Conservation (phyloP, 2,888 invertebrate species). For the Tenthredo scrophulariae region DNA sequence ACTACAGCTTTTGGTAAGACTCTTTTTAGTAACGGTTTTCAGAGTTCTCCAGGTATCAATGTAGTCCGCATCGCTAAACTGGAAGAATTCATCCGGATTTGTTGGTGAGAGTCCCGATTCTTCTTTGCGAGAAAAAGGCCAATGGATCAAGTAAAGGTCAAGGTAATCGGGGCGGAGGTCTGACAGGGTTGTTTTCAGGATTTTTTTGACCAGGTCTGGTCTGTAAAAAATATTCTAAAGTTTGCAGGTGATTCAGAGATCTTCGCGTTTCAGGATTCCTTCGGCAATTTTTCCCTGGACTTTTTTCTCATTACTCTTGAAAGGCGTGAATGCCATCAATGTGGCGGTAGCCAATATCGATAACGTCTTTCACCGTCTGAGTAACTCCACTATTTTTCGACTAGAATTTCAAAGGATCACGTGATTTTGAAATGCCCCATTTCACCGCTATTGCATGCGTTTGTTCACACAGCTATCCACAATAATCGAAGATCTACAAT, state of each 20-base stretch:
- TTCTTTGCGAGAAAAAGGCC: conserved; percentile 89
- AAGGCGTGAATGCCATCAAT: too few relatives aligned
- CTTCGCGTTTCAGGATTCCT: too few relatives aligned
- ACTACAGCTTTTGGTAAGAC: conserved; percentile 80
- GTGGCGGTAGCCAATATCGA: too few relatives aligned
- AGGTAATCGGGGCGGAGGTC: conserved; percentile 89
- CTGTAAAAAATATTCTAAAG: conserved; percentile 77
- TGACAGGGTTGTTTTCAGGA: conserved; percentile 84
- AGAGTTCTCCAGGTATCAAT: conserved; percentile 85
- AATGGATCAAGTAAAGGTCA: conserved; percentile 94
- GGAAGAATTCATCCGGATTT: conserved; percentile 75
- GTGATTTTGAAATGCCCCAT: too few relatives aligned
- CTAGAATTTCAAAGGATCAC: too few relatives aligned
- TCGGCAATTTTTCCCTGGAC: too few relatives aligned
- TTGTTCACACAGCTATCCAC: too few relatives aligned
- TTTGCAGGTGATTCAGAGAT: too few relatives aligned
- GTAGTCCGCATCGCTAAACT: conserved; percentile 83
- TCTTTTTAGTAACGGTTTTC: conserved; percentile 83
- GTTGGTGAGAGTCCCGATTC: conserved; percentile 68
- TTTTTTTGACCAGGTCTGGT: conserved; percentile 86
- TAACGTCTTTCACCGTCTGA: too few relatives aligned
- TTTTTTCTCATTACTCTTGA: too few relatives aligned
- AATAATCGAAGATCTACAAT: background rate
- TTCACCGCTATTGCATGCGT: too few relatives aligned
- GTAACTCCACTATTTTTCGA: too few relatives aligned